phyloP scores from a whole-genome alignment of 2,888 invertebrate genomes.

The Mylabris sibirica region DNA sequence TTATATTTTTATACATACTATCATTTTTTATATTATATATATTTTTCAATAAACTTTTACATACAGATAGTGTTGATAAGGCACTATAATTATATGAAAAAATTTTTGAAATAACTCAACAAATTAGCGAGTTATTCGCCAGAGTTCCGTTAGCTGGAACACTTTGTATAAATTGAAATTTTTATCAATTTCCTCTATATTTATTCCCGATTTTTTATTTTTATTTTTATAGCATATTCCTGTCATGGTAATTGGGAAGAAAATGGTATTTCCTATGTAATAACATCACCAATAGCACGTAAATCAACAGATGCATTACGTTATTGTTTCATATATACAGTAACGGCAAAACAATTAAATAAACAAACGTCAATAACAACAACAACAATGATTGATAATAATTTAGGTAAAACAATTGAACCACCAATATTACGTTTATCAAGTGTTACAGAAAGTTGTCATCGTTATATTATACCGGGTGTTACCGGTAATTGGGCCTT shows the following conservation, averaged over 20 bases:
- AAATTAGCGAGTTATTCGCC: not conserved
- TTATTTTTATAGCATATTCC: conserved; percentile 67
- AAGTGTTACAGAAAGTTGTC: conserved; percentile 67
- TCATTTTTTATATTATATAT: too few relatives aligned
- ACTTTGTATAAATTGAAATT: too few relatives aligned
- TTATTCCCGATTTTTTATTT: conserved; percentile 15
- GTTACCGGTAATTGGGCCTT: conserved; percentile 68
- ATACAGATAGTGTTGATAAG: too few relatives aligned
- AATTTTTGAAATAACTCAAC: not conserved
- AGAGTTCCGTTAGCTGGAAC: too few relatives aligned
- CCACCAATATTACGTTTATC: conserved; percentile 61
- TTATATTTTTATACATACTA: too few relatives aligned
- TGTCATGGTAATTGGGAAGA: conserved; percentile 80
- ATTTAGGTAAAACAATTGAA: conserved; percentile 46
- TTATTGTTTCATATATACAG: conserved; percentile 71
- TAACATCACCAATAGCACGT: conserved; percentile 69
- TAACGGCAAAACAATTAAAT: conserved; percentile 37
- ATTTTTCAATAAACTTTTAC: too few relatives aligned
- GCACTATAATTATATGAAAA: too few relatives aligned
- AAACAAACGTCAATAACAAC: conserved; percentile 43
- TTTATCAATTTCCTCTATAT: not conserved
- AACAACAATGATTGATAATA: conserved; percentile 47
- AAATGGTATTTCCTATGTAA: conserved; percentile 69
- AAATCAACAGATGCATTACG: conserved; percentile 64
- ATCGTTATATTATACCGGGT: conserved; percentile 65